phyloP scores from a whole-genome alignment of 2,888 invertebrate species.

The Tinea pellionella region DNA sequence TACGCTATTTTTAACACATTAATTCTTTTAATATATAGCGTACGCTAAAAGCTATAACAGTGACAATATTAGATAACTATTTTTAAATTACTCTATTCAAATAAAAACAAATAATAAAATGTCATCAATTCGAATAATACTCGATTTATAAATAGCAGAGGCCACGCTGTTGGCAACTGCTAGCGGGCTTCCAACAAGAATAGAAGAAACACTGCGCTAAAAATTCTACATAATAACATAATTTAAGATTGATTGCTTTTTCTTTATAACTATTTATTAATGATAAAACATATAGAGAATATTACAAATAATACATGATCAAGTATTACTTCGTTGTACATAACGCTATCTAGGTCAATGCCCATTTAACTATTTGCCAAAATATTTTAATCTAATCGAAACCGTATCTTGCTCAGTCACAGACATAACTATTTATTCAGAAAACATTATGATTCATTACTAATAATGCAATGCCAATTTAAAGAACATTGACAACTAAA shows the following conservation, averaged over 20 bases:
- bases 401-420: not conserved
- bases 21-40: too few species aligned
- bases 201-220: not conserved
- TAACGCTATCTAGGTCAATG: not conserved
- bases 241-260: not conserved
- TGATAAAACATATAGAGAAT: too few species aligned
- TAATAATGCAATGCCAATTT: too few species aligned
- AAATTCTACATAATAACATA: not conserved
- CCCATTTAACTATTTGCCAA: not conserved
- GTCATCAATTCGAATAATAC: not conserved
- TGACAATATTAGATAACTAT: not conserved
- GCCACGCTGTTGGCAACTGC: constrained; percentile 5
- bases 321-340: not conserved
- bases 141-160: constrained; percentile 2
- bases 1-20: too few species aligned
- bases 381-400: not conserved
- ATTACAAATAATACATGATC: too few species aligned
- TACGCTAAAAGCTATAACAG: too few species aligned
- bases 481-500: too few species aligned
- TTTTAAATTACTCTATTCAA: not conserved
- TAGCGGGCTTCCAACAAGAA: not conserved
- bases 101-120: not conserved
- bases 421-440: not conserved
- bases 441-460: too few species aligned
- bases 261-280: too few species aligned